A percentile compares a stretch with the other conserved stretches of the same genome.
phyloP scores from a whole-genome alignment of 2,797 vertebrate genomes.

The Myotis daubentonii region DNA sequence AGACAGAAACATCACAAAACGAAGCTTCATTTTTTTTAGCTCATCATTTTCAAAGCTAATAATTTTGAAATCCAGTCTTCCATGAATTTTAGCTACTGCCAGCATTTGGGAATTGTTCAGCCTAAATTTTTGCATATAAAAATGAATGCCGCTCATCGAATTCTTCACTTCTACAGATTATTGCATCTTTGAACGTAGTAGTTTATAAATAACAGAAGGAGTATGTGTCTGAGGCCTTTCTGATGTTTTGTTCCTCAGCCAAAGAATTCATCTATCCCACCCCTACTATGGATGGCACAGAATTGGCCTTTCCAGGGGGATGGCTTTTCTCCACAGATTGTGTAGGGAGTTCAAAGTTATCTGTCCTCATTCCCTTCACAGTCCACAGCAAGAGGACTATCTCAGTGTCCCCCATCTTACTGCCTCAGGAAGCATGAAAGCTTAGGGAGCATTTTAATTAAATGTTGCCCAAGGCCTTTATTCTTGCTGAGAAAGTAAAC shows the following conservation, averaged over 20 bases:
- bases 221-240: neutral
- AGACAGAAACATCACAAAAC: neutral
- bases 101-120: neutral
- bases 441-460: slow-evolving; percentile 75
- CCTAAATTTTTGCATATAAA: neutral
- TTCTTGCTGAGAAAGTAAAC: slow-evolving; percentile 74
- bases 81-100: neutral
- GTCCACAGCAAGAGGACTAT: slow-evolving; percentile 34
- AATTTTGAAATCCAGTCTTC: neutral
- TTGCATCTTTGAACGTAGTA: slow-evolving; percentile 16
- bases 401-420: neutral
- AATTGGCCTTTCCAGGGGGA: neutral
- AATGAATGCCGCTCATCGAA: neutral
- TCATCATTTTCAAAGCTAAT: neutral
- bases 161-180: neutral
- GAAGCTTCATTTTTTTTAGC: neutral
- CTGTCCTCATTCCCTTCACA: neutral
- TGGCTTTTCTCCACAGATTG: neutral
- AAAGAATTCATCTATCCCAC: neutral
- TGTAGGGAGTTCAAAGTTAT: slow-evolving; percentile 29
- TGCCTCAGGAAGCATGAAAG: slow-evolving; percentile 67
- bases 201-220: neutral
- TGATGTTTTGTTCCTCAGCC: neutral
- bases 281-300: neutral
- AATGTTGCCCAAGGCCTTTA: slow-evolving; percentile 66